Percentiles rank a stretch among this genome's conserved stretches.
Conservation (phyloP, 2,797 vertebrate genomes). For the Melanotaenia nigrans region DNA sequence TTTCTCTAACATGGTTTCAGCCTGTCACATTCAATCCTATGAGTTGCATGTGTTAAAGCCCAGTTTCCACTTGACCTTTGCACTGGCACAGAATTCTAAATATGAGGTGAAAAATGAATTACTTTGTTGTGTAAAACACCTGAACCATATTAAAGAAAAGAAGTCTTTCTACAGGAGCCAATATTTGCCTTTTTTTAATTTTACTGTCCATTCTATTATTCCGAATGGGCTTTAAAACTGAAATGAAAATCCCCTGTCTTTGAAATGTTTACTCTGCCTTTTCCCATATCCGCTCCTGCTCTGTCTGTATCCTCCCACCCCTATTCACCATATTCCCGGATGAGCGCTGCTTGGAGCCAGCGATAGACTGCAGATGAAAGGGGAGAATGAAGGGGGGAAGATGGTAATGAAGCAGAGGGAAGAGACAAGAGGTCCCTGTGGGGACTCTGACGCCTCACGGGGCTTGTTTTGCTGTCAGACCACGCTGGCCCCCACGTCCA, state of each 20-base stretch:
- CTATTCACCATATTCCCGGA: constrained; percentile 74
- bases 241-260: constrained; percentile 72
- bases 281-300: constrained; percentile 77
- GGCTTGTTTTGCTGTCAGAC: constrained; percentile 76
- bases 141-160: constrained; percentile 17
- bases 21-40: constrained; percentile 36
- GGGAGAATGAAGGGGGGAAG: constrained; percentile 62
- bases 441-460: constrained; percentile 57
- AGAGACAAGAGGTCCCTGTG: constrained; percentile 73
- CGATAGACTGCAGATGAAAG: constrained; percentile 77
- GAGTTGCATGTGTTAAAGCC: constrained; percentile 28
- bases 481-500: constrained; percentile 69
- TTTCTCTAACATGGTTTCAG: constrained; percentile 29
- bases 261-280: constrained; percentile 76
- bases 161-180: constrained; percentile 38
- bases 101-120: constrained; percentile 35
- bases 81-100: constrained; percentile 19
- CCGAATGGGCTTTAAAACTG: constrained; percentile 36
- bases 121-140: constrained; percentile 51
- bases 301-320: constrained; percentile 67
- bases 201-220: constrained; percentile 41
- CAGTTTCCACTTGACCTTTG: constrained; percentile 39
- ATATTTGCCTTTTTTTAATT: constrained; percentile 38
- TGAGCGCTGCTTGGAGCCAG: constrained; percentile 69
- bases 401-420: constrained; percentile 75